phyloP scores from a whole-genome alignment of 2,113 vertebrate species.

The Chroicocephalus ridibundus region DNA sequence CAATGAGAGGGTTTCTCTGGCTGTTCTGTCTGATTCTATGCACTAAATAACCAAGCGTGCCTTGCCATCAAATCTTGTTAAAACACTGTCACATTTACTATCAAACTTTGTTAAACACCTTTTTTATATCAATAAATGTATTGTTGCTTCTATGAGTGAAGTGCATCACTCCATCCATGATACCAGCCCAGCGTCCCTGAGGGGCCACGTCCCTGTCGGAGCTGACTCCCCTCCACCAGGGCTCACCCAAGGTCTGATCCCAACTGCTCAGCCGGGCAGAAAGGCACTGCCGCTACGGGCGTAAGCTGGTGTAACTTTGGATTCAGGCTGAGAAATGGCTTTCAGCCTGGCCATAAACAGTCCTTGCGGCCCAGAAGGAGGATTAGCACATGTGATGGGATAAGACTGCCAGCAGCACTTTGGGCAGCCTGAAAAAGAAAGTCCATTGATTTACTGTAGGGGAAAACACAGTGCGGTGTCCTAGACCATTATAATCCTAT shows the following conservation, averaged over 20 bases:
- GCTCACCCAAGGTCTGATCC: not conserved
- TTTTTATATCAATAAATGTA: not conserved
- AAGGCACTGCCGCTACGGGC: rapidly evolving
- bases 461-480: not conserved
- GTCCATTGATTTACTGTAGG: not conserved
- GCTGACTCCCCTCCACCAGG: rapidly evolving
- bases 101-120: not conserved
- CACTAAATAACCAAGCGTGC: not conserved
- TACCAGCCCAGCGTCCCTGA: not conserved
- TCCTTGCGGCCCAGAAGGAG: not conserved
- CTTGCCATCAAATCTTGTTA: not conserved
- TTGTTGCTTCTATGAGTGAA: not conserved
- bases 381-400: not conserved
- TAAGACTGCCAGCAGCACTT: not conserved
- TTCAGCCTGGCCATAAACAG: not conserved
- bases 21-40: not conserved
- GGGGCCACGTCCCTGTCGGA: rapidly evolving
- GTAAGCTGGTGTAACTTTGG: not conserved
- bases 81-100: not conserved
- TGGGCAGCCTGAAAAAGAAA: not conserved
- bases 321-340: not conserved
- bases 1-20: not conserved
- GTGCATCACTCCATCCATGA: not conserved
- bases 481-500: not conserved
- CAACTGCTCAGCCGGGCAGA: rapidly evolving